Base-by-base conservation (phyloP, 2,113 vertebrate genomes). In the Struthidea cinerea region DNA sequence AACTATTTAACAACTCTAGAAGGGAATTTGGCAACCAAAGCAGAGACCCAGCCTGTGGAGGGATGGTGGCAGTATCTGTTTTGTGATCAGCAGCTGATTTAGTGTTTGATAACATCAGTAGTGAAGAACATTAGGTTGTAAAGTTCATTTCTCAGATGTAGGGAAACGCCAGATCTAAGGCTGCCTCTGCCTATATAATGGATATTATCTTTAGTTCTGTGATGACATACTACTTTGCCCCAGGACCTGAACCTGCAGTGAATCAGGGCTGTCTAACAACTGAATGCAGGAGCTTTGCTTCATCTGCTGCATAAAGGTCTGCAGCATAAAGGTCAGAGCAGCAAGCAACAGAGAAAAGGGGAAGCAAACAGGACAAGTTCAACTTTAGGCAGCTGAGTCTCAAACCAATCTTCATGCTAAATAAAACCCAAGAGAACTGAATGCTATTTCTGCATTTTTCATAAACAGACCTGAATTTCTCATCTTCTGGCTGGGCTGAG, bases 401-500 rank as follows among this genome's bases (percentile, higher is more conserved):
- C 80, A 84, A 84, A 63, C 64, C 69, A 56, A 22, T 63, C 52
- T 49, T 65, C n/a, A 50, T 4, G 30, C 59, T 74, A 61, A 86
- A 61, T 27, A 76, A 84, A 90, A 52, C 63, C 16, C 53, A 69
- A 56, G 64, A 65, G 76, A 84, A 67, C 33, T 14, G 22, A 6
- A 39, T 20, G 23, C 59, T 90, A 73, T 92, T 95, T 92, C 86
- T 90, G 47, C 55, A 27, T 55, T 46, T 84, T 89, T 89, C 57
- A 91, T 81, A 87, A 94, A 87, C 32, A 89, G 44, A 23, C n/a
- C 81, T 60, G 15, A 64, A 65, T 73, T 82, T 93, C 57, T 87
- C 49, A 46, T 75, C 44, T 75, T 63, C 60, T 89, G 49, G 17
- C 60, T 89, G 80, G 67, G 16, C 41, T 64, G 35, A 55, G 60